These are phyloP conservation scores for Passer domesticus DNA, from an alignment of 2,113 vertebrate species.

Conservation along the genomic window DNA sequence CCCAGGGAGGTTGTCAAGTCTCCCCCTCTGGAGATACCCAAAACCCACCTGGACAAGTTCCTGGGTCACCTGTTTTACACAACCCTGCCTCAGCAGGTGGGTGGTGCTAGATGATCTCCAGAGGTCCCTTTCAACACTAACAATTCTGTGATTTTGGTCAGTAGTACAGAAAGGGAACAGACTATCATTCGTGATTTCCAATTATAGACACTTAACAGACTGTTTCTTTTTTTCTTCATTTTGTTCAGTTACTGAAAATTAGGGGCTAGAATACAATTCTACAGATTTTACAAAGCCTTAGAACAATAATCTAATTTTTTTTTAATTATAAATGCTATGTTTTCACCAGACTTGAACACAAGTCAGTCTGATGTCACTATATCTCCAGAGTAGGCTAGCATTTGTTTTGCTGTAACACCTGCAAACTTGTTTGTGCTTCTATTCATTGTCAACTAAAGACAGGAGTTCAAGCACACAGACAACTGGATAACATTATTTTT, in stretches of 20 bases:
- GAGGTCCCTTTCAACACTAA: neutral
- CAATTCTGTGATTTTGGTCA: neutral
- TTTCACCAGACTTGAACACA: neutral
- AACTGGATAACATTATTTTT: neutral
- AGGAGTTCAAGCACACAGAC: neutral
- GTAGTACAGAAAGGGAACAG: neutral
- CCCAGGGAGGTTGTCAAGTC: neutral
- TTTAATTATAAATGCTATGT: neutral
- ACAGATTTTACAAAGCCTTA: neutral
- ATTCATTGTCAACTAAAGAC: neutral
- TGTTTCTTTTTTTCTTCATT: neutral
- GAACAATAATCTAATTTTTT: neutral
- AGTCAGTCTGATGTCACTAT: neutral
- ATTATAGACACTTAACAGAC: neutral
- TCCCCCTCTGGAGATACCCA: neutral
- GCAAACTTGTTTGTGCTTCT: neutral
- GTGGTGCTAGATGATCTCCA: neutral
- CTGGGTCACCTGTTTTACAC: neutral
- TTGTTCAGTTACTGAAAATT: neutral
- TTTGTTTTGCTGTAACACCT: neutral
- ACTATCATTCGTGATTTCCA: neutral
- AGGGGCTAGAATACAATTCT: neutral
- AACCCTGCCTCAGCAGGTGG: neutral
- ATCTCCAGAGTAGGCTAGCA: neutral
- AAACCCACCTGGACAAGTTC: neutral